Evolutionary conservation across 2,113 vertebrate species (phyloP).

Genomic region (Orthochromis indermauri): DNA sequence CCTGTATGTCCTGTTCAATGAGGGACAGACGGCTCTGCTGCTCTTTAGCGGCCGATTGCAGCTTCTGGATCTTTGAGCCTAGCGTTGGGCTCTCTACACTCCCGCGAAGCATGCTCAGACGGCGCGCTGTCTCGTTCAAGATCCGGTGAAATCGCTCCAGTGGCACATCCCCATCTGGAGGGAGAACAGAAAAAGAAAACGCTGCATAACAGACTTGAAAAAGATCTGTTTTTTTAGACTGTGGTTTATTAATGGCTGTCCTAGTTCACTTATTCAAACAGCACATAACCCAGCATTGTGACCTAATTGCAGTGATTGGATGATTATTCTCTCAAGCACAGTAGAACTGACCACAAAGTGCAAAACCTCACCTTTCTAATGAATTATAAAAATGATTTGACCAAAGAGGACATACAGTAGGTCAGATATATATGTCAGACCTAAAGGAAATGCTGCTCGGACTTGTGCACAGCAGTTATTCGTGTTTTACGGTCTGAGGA

Average conservation of each 20-base stretch:
- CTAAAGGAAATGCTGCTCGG: not conserved
- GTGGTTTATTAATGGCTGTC: not conserved
- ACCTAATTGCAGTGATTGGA: not conserved
- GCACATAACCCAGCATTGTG: not conserved
- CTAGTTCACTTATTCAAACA: not conserved
- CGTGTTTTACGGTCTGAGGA: not conserved
- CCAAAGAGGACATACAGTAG: not conserved
- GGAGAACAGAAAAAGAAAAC: not conserved
- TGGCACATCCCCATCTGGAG: conserved; percentile 55
- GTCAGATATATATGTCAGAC: not conserved
- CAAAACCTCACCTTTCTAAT: not conserved
- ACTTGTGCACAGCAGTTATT: not conserved
- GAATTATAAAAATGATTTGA: not conserved
- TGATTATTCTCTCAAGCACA: not conserved
- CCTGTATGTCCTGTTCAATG: conserved; percentile 75
- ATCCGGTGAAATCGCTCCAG: conserved; percentile 58
- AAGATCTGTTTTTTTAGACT: not conserved
- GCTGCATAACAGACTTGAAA: not conserved
- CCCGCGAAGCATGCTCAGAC: conserved; percentile 68
- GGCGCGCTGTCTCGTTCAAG: conserved; percentile 68
- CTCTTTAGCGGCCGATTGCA: conserved; percentile 70
- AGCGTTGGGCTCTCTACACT: conserved; percentile 68
- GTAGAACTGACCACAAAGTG: not conserved
- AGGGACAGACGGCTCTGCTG: conserved; percentile 73
- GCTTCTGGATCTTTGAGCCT: conserved; percentile 70